Evolutionary conservation across 2,113 vertebrate species (phyloP).

Genomic region (Calyptomena viridis): DNA sequence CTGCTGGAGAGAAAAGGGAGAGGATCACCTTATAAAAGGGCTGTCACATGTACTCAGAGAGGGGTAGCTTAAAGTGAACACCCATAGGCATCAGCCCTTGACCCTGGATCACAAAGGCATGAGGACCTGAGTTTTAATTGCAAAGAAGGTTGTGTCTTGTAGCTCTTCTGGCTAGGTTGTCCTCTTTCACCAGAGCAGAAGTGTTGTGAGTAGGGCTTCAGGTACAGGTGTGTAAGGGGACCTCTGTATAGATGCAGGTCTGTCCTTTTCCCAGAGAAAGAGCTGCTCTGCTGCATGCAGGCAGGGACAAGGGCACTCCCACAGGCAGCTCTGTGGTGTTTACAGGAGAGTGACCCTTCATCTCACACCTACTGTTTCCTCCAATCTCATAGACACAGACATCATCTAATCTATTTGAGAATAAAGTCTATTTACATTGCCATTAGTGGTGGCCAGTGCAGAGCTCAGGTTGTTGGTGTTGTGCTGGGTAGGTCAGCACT

Average conservation of each 20-base stretch:
- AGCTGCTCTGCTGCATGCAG: neutral
- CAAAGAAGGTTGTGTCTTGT: rapidly evolving
- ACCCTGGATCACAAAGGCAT: rapidly evolving
- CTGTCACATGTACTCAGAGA: neutral
- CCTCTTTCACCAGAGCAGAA: neutral
- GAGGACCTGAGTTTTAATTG: neutral
- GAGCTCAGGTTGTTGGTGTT: neutral
- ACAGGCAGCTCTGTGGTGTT: rapidly evolving
- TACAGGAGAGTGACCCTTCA: neutral
- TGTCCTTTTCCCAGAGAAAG: neutral
- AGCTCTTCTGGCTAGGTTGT: neutral
- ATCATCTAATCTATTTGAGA: neutral
- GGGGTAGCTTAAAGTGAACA: neutral
- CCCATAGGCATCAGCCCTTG: neutral
- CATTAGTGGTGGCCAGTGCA: rapidly evolving
- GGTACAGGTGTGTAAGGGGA: neutral
- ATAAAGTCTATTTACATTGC: neutral
- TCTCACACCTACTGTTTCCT: neutral
- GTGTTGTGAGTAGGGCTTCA: neutral
- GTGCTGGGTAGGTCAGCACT: rapidly evolving
- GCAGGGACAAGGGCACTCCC: neutral
- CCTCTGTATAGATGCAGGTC: neutral
- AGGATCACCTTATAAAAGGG: neutral
- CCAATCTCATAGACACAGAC: neutral
- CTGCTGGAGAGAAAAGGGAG: neutral